Conservation (phyloP, 1,140 invertebrate species). For the Drosophila mojavensis region DNA sequence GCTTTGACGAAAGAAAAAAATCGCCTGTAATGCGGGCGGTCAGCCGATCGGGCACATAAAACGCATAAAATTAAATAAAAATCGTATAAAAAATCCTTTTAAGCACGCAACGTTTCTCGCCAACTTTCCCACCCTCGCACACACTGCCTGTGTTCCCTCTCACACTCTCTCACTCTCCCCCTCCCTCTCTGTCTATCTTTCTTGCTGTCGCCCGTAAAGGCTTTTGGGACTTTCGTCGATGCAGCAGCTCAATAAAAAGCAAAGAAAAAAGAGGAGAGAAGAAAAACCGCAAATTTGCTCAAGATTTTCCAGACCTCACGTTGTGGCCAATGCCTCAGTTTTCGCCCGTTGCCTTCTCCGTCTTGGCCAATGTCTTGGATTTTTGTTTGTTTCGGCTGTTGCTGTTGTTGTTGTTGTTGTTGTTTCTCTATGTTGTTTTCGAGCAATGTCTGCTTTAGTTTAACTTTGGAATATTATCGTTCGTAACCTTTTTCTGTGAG, state of each 20-base stretch:
- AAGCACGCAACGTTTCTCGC: conserved; percentile 25
- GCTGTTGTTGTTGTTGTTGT: conserved; percentile 4
- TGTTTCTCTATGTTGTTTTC: conserved; percentile 31
- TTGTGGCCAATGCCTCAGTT: conserved; percentile 14
- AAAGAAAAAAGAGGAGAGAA: conserved; percentile 4
- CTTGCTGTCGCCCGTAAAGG: conserved; percentile 29
- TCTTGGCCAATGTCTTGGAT: conserved; percentile 16
- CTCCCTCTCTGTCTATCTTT: not conserved
- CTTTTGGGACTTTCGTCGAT: conserved; percentile 49
- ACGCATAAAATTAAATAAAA: conserved; percentile 69
- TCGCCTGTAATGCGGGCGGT: conserved; percentile 9
- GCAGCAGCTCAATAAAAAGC: conserved; percentile 20
- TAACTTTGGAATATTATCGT: conserved; percentile 52
- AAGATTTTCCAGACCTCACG: conserved; percentile 43
- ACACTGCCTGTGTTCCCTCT: conserved; percentile 1
- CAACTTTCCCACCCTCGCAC: not conserved
- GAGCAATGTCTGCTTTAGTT: conserved; percentile 47
- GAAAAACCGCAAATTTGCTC: conserved; percentile 51
- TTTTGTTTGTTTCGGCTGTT: not conserved
- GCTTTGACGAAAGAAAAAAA: not conserved
- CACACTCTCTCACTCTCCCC: not conserved
- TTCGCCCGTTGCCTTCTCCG: not conserved
- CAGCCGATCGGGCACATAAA: conserved; percentile 30
- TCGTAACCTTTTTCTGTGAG: conserved; percentile 39
- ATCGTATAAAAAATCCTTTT: conserved; percentile 65